A percentile compares a stretch with the other conserved stretches of the same genome.
These are phyloP conservation scores for Chionis minor DNA, from an alignment of 2,113 vertebrate species.

Conservation along the genomic window DNA sequence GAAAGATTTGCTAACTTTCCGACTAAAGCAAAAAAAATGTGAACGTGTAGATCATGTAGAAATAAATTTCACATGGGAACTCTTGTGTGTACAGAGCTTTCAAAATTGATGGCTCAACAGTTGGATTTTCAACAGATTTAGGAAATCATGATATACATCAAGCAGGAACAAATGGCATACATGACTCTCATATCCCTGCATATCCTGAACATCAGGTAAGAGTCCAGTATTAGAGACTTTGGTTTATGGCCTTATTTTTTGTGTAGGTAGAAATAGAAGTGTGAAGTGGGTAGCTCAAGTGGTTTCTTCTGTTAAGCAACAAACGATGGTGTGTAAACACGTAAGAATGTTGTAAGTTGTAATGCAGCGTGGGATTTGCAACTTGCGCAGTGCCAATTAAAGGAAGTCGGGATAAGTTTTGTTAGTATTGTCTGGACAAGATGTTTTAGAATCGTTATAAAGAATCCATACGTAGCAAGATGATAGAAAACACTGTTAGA, in stretches of 20 bases:
- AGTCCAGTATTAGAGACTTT: background rate
- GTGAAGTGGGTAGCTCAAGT: background rate
- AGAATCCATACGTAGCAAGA: background rate
- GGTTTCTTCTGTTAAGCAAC: background rate
- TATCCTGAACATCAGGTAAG: background rate
- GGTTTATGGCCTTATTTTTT: background rate
- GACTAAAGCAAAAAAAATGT: background rate
- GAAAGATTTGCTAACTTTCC: background rate
- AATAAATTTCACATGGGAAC: background rate
- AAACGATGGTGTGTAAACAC: background rate
- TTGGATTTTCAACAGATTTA: background rate
- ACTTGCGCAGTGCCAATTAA: background rate
- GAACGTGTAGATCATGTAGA: background rate
- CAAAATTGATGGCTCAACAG: background rate
- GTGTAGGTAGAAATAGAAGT: background rate
- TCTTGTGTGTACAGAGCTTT: background rate
- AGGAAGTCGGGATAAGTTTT: background rate
- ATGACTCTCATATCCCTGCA: background rate
- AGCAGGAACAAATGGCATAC: background rate
- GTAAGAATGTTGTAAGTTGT: background rate
- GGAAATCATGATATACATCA: background rate
- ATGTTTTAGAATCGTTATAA: background rate
- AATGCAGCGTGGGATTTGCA: background rate
- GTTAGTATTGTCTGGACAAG: background rate
- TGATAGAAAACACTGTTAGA: background rate